Percentiles rank a stretch among this genome's conserved stretches.
Evolutionary conservation across 2,888 invertebrate species (phyloP).

Genomic region (Junonia oenone): DNA sequence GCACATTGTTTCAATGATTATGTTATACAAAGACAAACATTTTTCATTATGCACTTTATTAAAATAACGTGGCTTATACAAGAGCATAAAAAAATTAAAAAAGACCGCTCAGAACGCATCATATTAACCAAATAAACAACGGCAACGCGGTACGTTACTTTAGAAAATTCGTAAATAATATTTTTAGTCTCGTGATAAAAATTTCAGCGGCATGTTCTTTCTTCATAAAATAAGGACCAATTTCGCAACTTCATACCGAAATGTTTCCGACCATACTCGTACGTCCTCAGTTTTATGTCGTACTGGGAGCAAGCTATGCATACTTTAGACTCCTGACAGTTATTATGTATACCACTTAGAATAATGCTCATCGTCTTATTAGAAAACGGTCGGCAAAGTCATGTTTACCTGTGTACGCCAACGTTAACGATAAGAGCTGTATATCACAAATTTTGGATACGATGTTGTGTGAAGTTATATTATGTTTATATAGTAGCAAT

Average conservation of each 20-base stretch:
- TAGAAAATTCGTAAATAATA: neutral
- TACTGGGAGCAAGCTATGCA: neutral
- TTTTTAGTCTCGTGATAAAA: neutral
- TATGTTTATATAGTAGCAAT: too few species aligned
- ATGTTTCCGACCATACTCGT: conserved; percentile 3
- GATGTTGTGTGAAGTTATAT: too few species aligned
- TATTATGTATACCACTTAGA: conserved; percentile 1
- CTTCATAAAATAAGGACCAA: conserved; percentile 7
- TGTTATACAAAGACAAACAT: neutral
- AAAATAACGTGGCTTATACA: neutral
- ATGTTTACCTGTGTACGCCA: neutral
- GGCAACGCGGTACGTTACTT: neutral
- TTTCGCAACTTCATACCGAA: conserved; percentile 8
- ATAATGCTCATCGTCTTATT: neutral
- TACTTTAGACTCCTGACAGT: neutral
- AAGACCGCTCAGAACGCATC: neutral
- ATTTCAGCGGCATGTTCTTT: conserved; percentile 9
- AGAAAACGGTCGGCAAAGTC: neutral
- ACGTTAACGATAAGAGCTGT: neutral
- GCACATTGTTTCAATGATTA: neutral
- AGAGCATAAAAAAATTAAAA: neutral
- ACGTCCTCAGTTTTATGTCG: conserved; percentile 4
- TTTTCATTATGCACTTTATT: neutral
- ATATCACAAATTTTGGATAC: too few species aligned
- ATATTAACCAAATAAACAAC: neutral